Evolutionary conservation across 2,113 vertebrate genomes (phyloP), one percentile per base, ranked within the genome.

Genomic region (Guaruba guarouba): DNA sequence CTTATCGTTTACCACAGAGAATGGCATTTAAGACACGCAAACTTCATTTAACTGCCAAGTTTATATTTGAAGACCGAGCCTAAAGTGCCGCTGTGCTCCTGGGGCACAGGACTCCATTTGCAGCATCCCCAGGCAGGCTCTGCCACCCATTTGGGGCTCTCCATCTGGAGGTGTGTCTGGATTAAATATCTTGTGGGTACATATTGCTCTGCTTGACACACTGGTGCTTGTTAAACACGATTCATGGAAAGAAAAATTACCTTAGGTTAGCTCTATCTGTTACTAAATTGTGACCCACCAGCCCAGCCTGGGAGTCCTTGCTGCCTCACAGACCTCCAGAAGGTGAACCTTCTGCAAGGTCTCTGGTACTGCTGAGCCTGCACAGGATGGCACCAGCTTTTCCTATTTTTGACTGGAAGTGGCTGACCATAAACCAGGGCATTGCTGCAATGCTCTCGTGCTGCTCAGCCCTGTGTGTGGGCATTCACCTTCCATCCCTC

Each of bases 101-200:
- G 0, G 33, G 48, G 27, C 3, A 11, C 51, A n/a, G 84, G 44
- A 7, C 49, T 51, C 12, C 39, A 19, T 44, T 25, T 5, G 0
- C 4, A 0, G 16, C 57, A 22, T 1, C 44, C 73, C 59, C 9
- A 5, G 79, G 20, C 80, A 22, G 62, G 43, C 86, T 37, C 17
- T 2, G 31, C 0, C 4, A 2, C 28, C 22, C 64, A 63, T 67
- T 22, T 2, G 3, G 71, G 55, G n/a, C 64, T 92, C 81, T n/a
- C n/a, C 3, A 0, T 0, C 83, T 19, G 49, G 66, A 39, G 33
- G 1, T 10, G 39, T 3, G 52, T 3, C 39, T 75, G 64, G 6
- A 7, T 12, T 24, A 64, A 80, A 43, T 1, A 0, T 16, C 73
- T 6, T 2, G 13, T 27, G 85, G 17, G 61, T 88, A 12, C 0